These are phyloP conservation scores for fruit fly (Drosophila melanogaster) DNA, from an alignment of 1,140 invertebrate genomes.

Conservation along the genomic window Release_6_plus_ISO1_MT NT_037436.4:14680001-14680500, in stretches of 20 bases:
- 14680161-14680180: conserved; percentile 25
- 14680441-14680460: background rate
- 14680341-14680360: conserved; percentile 43
- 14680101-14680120: conserved; percentile 35
- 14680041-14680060: conserved; percentile 37
- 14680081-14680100: conserved; percentile 16
- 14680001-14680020: conserved; percentile 4
- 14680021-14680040: conserved; percentile 8
- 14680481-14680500: conserved; percentile 39
- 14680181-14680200: conserved; percentile 40
- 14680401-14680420: conserved; percentile 46
- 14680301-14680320: conserved; percentile 19
- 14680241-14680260: conserved; percentile 34
- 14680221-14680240: conserved; percentile 45
- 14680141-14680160: conserved; percentile 64
- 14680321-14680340: conserved; percentile 67
- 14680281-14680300: conserved; percentile 63
- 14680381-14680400: conserved; percentile 65
- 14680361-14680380: conserved; percentile 57
- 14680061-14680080: conserved; percentile 64
- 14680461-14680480: conserved; percentile 39
- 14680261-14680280: conserved; percentile 60
- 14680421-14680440: conserved; percentile 13
- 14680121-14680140: conserved; percentile 74
- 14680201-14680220: conserved; percentile 58